Percentiles rank a stretch among this genome's conserved stretches.
phyloP scores from a whole-genome alignment of 92 coral and sea anemone species.

The Epizoanthus scotinus region DNA sequence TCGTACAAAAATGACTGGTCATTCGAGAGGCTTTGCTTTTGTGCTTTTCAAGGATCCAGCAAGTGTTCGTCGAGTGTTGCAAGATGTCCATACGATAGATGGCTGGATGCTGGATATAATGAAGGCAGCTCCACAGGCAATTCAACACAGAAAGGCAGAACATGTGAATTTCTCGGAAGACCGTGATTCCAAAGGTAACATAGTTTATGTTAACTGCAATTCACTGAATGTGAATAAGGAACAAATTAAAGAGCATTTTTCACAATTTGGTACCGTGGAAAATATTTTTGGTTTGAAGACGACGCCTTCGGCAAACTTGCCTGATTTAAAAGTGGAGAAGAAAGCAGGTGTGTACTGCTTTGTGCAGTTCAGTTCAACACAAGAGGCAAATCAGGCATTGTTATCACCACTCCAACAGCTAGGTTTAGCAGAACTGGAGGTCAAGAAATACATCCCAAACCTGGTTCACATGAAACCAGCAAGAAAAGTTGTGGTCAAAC shows the following conservation, averaged over 20 bases:
- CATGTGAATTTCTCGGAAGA: constrained; percentile 1
- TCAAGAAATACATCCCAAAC: constrained; percentile 24
- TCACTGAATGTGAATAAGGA: constrained; percentile 73
- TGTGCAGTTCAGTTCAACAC: constrained; percentile 10
- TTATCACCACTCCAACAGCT: background rate
- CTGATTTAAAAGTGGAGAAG: background rate
- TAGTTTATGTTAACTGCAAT: background rate
- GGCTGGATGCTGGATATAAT: constrained; percentile 33
- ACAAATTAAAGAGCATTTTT: constrained; percentile 61
- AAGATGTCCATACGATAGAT: constrained; percentile 15
- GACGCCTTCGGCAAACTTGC: background rate
- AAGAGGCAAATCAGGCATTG: constrained; percentile 10
- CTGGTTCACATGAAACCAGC: constrained; percentile 27
- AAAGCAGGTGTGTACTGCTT: constrained; percentile 5
- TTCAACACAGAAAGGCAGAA: constrained; percentile 61
- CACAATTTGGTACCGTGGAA: constrained; percentile 61
- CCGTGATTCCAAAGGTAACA: background rate
- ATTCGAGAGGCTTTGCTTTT: constrained; percentile 56
- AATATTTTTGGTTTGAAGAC: constrained; percentile 18
- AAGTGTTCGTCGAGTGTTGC: constrained; percentile 27
- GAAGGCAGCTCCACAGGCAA: constrained; percentile 25
- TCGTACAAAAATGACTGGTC: constrained; percentile 42
- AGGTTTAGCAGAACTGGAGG: constrained; percentile 9
- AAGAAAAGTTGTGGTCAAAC: constrained; percentile 20
- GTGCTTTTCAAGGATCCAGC: constrained; percentile 29